These are phyloP conservation scores for Harmothoe impar DNA, from an alignment of 2,888 invertebrate genomes.

Conservation along the genomic window DNA sequence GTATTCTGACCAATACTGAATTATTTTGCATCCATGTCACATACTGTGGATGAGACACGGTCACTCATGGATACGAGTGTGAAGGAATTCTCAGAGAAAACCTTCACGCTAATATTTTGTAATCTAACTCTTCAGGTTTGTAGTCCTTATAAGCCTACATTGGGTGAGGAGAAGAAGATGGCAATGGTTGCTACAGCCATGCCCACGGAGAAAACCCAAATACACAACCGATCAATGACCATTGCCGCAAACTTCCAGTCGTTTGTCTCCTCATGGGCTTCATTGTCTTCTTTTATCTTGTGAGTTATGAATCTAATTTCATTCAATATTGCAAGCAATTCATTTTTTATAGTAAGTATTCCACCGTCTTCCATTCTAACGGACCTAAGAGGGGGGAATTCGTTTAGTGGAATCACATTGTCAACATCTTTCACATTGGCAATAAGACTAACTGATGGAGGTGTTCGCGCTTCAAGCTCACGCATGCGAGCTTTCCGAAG, in stretches of 20 bases:
- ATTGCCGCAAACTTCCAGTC: conserved; percentile 73
- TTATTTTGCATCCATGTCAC: background rate
- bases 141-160: conserved; percentile 43
- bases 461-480: conserved; percentile 71
- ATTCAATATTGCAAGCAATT: conserved; percentile 73
- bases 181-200: conserved; percentile 69
- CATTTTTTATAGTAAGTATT: conserved; percentile 71
- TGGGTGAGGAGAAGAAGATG: conserved; percentile 70
- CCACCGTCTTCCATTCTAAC: conserved; percentile 66
- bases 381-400: conserved; percentile 69
- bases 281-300: conserved; percentile 72
- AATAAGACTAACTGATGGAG: conserved; percentile 73
- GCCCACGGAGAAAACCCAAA: conserved; percentile 71
- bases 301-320: conserved; percentile 74
- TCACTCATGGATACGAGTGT: background rate
- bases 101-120: background rate
- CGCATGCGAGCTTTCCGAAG: conserved; percentile 72
- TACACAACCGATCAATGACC: conserved; percentile 72
- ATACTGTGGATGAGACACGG: background rate
- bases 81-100: background rate
- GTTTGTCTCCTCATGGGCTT: conserved; percentile 69
- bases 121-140: background rate
- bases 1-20: conserved; percentile 9
- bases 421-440: conserved; percentile 74
- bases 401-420: conserved; percentile 72